These are phyloP conservation scores for Calliphora vomitoria DNA, from an alignment of 2,888 invertebrate genomes.

Conservation along the genomic window DNA sequence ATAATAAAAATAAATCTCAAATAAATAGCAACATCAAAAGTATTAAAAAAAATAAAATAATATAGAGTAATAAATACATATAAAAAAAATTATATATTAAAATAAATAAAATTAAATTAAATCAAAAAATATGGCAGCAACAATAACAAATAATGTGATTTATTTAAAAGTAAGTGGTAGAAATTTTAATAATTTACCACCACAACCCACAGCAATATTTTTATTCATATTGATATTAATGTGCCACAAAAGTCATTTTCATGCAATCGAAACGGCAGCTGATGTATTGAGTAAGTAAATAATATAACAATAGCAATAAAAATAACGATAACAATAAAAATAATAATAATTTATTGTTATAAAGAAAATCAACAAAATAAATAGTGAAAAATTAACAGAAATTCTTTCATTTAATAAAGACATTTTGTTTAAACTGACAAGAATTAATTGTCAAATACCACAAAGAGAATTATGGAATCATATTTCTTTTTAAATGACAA, in stretches of 20 bases:
- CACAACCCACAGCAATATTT: constrained; percentile 74
- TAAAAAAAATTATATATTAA: constrained; percentile 18
- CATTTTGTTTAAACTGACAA: neutral
- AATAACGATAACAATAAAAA: neutral
- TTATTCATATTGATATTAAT: constrained; percentile 78
- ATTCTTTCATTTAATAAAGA: neutral
- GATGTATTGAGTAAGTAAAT: constrained; percentile 82
- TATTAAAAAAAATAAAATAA: constrained; percentile 19
- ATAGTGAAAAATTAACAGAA: neutral
- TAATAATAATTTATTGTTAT: neutral
- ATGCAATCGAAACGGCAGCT: constrained; percentile 80
- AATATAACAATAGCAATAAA: neutral
- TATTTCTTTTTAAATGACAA: too few species aligned
- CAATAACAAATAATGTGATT: constrained; percentile 62
- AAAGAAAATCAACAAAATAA: neutral
- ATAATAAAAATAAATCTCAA: neutral
- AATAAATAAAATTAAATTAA: constrained; percentile 36
- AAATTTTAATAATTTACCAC: constrained; percentile 61
- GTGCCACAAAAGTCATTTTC: constrained; percentile 80
- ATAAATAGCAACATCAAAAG: constrained; percentile 10
- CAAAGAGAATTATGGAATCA: too few species aligned
- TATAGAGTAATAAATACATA: constrained; percentile 20
- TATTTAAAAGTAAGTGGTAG: constrained; percentile 59
- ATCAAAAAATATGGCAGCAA: constrained; percentile 53
- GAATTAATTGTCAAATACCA: neutral